Base-by-base conservation (phyloP, 2,888 invertebrate genomes). In the Brachyptera putata region DNA sequence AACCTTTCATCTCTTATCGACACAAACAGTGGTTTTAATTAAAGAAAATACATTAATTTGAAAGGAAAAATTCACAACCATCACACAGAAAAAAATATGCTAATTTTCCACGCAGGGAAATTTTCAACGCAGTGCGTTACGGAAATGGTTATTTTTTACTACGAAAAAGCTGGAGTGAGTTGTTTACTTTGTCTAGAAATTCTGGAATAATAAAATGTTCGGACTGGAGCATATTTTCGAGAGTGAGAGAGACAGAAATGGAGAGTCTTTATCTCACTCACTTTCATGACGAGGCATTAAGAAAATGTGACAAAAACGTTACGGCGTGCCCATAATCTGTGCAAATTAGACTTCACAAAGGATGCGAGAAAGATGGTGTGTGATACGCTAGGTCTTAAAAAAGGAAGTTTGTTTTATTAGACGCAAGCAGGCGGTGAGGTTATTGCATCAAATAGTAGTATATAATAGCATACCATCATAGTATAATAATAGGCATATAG, bases 11-110 rank as follows among this genome's bases (percentile, higher is more conserved):
- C 53, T 53, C 53, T 53, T 53, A 53, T 53, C 53, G 53, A 36
- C 34, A 53, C 53, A 53, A 53, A 53, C 53, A 53, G 53, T 36
- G 53, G 36, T 53, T 53, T 53, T 53, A 53, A 53, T 53, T 53
- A 53, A 53, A n/a, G n/a, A 53, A 18, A 36, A 13, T 3, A 34
- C 34, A 36, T 53, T 53, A 53, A 53, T 53, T 53, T 36, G 53
- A 9, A 53, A 46, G 24, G 11, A 18, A 50, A 53, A 53, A 53
- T 36, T 34, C 36, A n/a, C 18, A 22, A 24, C 7, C 46, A n/a
- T 34, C 34, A 21, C 11, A 36, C 34, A 36, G 36, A 53, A 53
- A 53, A 49, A 53, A 36, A 36, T 53, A 53, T 53, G 53, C 53
- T 53, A 53, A 53, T 53, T 53, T 53, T 50, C 7, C 36, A 18